Conservation (phyloP, 2,797 vertebrate species). For the Enteromius radiatus region DNA sequence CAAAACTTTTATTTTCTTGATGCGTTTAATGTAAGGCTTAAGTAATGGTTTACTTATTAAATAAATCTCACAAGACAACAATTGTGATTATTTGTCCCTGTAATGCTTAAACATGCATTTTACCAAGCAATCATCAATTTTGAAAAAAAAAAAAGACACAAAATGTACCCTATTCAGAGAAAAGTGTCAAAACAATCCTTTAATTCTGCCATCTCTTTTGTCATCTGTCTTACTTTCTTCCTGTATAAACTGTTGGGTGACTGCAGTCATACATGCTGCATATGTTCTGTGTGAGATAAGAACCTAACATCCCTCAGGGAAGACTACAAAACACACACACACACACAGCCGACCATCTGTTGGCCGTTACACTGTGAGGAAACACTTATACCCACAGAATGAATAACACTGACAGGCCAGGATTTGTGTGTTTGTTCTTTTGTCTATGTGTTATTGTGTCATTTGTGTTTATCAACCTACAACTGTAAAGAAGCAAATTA, state of each 20-base stretch:
- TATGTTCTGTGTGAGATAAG: conserved; percentile 77
- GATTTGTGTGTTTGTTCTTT: conserved; percentile 70
- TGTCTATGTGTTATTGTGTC: conserved; percentile 47
- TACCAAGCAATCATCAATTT: too few relatives aligned
- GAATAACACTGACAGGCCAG: conserved; percentile 80
- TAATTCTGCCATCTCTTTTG: conserved; percentile 6
- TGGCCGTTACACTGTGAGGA: conserved; percentile 82
- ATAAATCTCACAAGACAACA: background rate
- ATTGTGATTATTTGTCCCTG: background rate
- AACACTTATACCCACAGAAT: conserved; percentile 81
- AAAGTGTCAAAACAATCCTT: conserved; percentile 10
- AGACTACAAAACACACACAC: conserved; percentile 65
- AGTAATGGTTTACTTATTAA: background rate
- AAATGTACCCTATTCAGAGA: conserved; percentile 3
- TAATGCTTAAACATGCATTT: background rate
- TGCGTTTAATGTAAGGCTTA: background rate
- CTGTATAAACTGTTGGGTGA: conserved; percentile 45
- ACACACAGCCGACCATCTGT: conserved; percentile 80
- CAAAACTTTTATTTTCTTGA: background rate
- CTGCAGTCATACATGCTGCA: conserved; percentile 67
- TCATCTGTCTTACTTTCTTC: conserved; percentile 11
- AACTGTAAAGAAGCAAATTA: background rate
- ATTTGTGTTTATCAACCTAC: conserved; percentile 3
- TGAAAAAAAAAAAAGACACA: too few relatives aligned
- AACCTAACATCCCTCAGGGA: conserved; percentile 74